Conservation (phyloP, 2,888 invertebrate genomes). For the Papilio gigon region DNA sequence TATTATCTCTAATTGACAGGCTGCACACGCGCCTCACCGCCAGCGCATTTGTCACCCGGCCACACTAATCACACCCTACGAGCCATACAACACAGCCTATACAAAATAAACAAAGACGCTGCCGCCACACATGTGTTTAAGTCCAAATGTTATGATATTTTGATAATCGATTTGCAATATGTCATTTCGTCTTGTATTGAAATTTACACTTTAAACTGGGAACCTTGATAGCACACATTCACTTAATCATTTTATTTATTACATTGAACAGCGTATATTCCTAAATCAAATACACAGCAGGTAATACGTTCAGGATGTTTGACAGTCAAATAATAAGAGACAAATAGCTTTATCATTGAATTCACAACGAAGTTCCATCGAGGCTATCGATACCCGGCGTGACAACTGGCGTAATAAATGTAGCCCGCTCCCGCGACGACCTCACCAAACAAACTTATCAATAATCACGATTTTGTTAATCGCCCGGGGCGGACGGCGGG, state of each 20-base stretch:
- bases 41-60: conserved; percentile 76
- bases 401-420: conserved; percentile 45
- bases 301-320: conserved; percentile 14
- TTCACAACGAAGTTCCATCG: conserved; percentile 16
- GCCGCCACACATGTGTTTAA: conserved; percentile 39
- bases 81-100: conserved; percentile 58
- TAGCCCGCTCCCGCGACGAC: conserved; percentile 44
- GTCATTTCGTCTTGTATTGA: too few species aligned
- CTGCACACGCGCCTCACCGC: conserved; percentile 67
- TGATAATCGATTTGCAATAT: conserved; percentile 18
- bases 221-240: neutral
- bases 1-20: conserved; percentile 77
- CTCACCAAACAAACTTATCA: conserved; percentile 73
- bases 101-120: conserved; percentile 61
- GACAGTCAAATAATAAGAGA: conserved; percentile 20
- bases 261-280: neutral
- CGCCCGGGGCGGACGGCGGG: conserved; percentile 64
- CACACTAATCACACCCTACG: conserved; percentile 70
- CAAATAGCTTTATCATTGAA: conserved; percentile 34
- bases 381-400: conserved; percentile 32
- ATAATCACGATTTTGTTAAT: conserved; percentile 78
- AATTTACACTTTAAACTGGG: neutral
- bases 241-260: neutral
- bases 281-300: neutral
- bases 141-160: conserved; percentile 16